A percentile compares a stretch with the other conserved stretches of the same genome.
Evolutionary conservation across 2,797 vertebrate genomes (phyloP).

Genomic region (Rhinogobio ventralis): DNA sequence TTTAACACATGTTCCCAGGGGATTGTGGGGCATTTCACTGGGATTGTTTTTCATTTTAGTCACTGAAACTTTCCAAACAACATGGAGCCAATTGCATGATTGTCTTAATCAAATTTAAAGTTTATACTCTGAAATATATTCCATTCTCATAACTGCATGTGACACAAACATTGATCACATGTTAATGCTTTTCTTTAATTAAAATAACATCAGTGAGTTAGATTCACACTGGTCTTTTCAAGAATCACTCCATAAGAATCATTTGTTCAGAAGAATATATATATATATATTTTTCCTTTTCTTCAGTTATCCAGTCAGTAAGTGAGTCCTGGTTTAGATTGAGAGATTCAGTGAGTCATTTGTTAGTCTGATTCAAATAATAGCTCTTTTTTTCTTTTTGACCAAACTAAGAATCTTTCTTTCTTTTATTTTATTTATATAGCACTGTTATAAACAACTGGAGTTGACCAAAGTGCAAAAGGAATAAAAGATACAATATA

Average conservation of each 20-base stretch:
- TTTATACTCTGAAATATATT: not conserved
- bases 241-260: not conserved
- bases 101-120: slow-evolving; percentile 2
- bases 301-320: not conserved
- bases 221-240: not conserved
- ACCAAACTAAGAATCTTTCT: not conserved
- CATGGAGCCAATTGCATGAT: not conserved
- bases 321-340: not conserved
- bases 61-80: slow-evolving; percentile 14
- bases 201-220: not conserved
- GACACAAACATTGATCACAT: not conserved
- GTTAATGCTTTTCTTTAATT: too few relatives aligned
- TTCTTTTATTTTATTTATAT: too few relatives aligned
- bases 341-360: not conserved
- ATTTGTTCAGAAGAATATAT: not conserved
- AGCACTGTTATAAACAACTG: too few relatives aligned
- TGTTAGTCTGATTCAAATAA: not conserved
- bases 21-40: slow-evolving; percentile 3
- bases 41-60: slow-evolving; percentile 29
- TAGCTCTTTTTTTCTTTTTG: not conserved
- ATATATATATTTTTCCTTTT: too few relatives aligned
- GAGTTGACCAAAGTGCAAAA: too few relatives aligned
- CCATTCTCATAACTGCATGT: not conserved
- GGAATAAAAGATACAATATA: too few relatives aligned
- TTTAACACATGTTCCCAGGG: slow-evolving; percentile 37